phyloP scores from a whole-genome alignment of 2,113 vertebrate genomes.

The Cyphomyrus discorhynchus region DNA sequence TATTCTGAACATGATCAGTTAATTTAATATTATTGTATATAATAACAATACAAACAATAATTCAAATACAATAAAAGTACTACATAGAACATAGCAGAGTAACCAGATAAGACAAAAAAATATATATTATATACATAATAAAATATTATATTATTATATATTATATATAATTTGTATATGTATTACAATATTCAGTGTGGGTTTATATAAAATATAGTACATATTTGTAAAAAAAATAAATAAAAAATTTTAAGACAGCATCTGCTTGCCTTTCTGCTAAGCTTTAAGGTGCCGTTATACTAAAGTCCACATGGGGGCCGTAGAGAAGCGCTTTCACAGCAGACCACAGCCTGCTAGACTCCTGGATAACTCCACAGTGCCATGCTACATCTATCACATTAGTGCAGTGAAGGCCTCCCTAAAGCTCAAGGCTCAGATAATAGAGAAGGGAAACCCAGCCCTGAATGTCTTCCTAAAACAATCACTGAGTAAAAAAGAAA shows the following conservation, averaged over 20 bases:
- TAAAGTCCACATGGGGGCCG: constrained; percentile 4
- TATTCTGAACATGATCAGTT: neutral
- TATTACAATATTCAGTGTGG: neutral
- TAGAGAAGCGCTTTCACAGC: constrained; percentile 8
- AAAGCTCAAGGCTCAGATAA: neutral
- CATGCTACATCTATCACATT: neutral
- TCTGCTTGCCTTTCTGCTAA: neutral
- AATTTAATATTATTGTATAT: neutral
- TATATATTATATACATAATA: neutral
- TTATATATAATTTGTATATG: neutral
- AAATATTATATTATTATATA: neutral
- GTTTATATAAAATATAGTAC: neutral
- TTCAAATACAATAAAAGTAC: neutral
- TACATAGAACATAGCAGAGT: neutral
- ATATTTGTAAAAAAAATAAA: neutral
- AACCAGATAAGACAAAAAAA: neutral
- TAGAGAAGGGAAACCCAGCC: neutral
- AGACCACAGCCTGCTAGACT: neutral
- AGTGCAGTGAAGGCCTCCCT: neutral
- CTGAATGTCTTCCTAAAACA: neutral
- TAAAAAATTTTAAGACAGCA: neutral
- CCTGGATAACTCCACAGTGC: too few relatives aligned
- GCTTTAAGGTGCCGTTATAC: neutral
- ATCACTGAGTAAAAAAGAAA: neutral
- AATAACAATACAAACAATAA: neutral